phyloP scores from a whole-genome alignment of 2,888 invertebrate species.

The Caprella mutica region DNA sequence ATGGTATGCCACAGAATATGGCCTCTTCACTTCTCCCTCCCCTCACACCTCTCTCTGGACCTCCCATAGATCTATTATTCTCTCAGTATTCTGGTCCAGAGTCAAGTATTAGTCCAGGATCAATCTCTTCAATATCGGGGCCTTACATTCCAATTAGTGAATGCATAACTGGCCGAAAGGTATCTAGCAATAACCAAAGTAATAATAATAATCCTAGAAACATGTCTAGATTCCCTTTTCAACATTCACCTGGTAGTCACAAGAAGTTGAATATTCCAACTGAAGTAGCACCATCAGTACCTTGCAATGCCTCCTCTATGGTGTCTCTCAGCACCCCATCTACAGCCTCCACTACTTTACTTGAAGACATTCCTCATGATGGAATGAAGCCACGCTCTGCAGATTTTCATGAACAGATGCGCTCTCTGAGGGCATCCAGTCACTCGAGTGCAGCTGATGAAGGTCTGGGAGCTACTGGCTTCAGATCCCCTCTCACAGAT shows the following conservation, averaged over 20 bases:
- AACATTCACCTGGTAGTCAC: conserved; percentile 4
- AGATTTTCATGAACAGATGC: no score
- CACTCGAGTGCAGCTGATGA: no score
- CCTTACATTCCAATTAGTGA: conserved; percentile 87
- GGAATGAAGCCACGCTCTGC: no score
- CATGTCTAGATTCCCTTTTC: conserved; percentile 17
- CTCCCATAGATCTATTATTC: no score
- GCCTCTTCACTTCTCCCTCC: conserved; percentile 17
- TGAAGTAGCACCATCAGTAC: conserved; percentile 27
- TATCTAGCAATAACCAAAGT: conserved; percentile 17
- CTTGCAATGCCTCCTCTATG: conserved; percentile 10
- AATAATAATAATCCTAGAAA: neutral
- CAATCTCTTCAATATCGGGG: conserved; percentile 48
- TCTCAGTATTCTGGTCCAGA: conserved; percentile 17
- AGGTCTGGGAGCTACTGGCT: no score
- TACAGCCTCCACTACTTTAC: neutral
- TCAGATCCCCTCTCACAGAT: conserved; percentile 2
- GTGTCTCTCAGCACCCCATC: conserved; percentile 3
- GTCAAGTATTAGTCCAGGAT: conserved; percentile 22
- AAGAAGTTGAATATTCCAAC: conserved; percentile 25
- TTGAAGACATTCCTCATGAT: no score
- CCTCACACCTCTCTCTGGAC: no score
- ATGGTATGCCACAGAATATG: conserved; percentile 38
- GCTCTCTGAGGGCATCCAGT: no score
- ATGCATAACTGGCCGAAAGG: conserved; percentile 64